These are phyloP conservation scores for Frankliniella fusca DNA, from an alignment of 2,888 invertebrate species.

Conservation along the genomic window DNA sequence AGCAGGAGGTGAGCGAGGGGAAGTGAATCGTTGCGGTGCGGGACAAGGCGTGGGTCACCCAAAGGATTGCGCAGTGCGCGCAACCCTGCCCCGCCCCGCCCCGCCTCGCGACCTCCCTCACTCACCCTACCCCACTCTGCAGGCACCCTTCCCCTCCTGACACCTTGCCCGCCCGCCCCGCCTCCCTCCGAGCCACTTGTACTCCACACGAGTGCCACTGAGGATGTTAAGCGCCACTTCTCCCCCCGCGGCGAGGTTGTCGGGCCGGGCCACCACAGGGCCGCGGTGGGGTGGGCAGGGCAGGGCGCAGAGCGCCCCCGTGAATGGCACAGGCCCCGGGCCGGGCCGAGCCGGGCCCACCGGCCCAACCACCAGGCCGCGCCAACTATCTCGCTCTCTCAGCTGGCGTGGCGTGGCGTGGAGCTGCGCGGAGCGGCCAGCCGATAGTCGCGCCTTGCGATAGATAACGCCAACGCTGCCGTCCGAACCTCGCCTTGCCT, in stretches of 20 bases:
- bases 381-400: conserved; percentile 39
- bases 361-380: too few relatives aligned
- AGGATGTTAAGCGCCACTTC: conserved; percentile 44
- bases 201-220: conserved; percentile 19
- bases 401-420: conserved; percentile 28
- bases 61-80: conserved; percentile 32
- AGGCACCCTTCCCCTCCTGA: conserved; percentile 46
- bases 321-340: too few relatives aligned
- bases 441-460: background rate
- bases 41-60: conserved; percentile 32
- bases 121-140: conserved; percentile 32
- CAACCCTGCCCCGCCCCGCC: conserved; percentile 35
- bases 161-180: conserved; percentile 46
- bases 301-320: too few relatives aligned
- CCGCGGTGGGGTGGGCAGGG: too few relatives aligned
- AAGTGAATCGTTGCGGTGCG: conserved; percentile 33
- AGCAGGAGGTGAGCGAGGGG: conserved; percentile 30
- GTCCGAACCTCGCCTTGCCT: background rate
- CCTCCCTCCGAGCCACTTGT: conserved; percentile 38
- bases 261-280: too few relatives aligned
- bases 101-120: conserved; percentile 29
- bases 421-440: background rate
- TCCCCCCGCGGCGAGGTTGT: conserved; percentile 43
- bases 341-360: too few relatives aligned
- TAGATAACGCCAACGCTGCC: background rate